A percentile compares a stretch with the other conserved stretches of the same genome.
Conservation (phyloP, 1,140 invertebrate species). For the Apis mellifera region Amel_HAv3.1 CM009944.2:5220001-5220500, state of each 20-base stretch:
- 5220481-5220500: neutral
- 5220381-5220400: conserved; percentile 36
- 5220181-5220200: conserved; percentile 46
- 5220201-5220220: conserved; percentile 57
- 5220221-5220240: conserved; percentile 31
- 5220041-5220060: conserved; percentile 55
- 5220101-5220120: conserved; percentile 34
- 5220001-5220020: neutral
- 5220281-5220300: neutral
- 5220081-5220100: conserved; percentile 36
- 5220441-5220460: conserved; percentile 39
- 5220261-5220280: conserved; percentile 46
- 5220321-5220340: neutral
- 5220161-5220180: conserved; percentile 16
- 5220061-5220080: conserved; percentile 29
- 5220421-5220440: conserved; percentile 9
- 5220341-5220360: conserved; percentile 37
- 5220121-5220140: conserved; percentile 10
- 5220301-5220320: neutral
- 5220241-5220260: conserved; percentile 51
- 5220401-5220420: conserved; percentile 9
- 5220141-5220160: conserved; percentile 55
- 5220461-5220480: conserved; percentile 34
- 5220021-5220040: conserved; percentile 39
- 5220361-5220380: conserved; percentile 45